Percentiles rank a stretch among this genome's conserved stretches.
Evolutionary conservation across 1,140 invertebrate species (phyloP).

Genomic region (Popillia japonica): DNA sequence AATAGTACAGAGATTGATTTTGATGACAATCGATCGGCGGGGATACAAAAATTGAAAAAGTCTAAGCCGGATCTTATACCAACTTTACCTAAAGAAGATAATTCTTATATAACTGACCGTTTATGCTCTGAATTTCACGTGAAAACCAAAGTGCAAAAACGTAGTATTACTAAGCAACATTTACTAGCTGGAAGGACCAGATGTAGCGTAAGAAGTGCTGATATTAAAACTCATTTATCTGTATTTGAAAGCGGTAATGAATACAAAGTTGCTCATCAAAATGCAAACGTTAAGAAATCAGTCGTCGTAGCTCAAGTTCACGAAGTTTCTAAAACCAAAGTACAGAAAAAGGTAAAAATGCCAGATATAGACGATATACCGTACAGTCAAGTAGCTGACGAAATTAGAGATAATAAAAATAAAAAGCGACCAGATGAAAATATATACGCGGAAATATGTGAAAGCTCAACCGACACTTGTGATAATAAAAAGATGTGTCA

Average conservation of each 20-base stretch:
- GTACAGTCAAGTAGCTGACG: constrained; percentile 55
- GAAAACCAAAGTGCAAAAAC: constrained; percentile 56
- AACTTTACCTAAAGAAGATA: constrained; percentile 50
- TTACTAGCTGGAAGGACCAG: constrained; percentile 42
- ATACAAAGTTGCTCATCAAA: not conserved
- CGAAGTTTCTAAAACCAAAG: constrained; percentile 45
- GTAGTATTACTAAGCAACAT: constrained; percentile 43
- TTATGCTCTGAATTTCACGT: constrained; percentile 56
- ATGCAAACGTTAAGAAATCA: constrained; percentile 43
- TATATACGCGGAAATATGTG: constrained; percentile 57
- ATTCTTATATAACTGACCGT: constrained; percentile 53
- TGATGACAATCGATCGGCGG: constrained; percentile 44
- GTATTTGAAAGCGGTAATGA: constrained; percentile 34
- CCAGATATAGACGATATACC: constrained; percentile 52
- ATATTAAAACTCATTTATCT: constrained; percentile 37
- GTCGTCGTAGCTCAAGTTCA: constrained; percentile 52
- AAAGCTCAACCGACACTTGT: constrained; percentile 48
- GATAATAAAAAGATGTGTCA: constrained; percentile 50
- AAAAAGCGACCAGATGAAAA: constrained; percentile 48
- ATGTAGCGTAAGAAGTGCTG: constrained; percentile 40
- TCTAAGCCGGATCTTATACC: constrained; percentile 55
- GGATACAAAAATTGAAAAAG: constrained; percentile 47
- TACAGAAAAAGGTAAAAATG: constrained; percentile 33
- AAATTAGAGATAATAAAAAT: constrained; percentile 44
- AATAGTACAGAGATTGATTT: constrained; percentile 45